Evolutionary conservation across 2,113 vertebrate genomes (phyloP), one percentile per base, ranked within the genome.

Genomic region (Lepus europaeus): DNA sequence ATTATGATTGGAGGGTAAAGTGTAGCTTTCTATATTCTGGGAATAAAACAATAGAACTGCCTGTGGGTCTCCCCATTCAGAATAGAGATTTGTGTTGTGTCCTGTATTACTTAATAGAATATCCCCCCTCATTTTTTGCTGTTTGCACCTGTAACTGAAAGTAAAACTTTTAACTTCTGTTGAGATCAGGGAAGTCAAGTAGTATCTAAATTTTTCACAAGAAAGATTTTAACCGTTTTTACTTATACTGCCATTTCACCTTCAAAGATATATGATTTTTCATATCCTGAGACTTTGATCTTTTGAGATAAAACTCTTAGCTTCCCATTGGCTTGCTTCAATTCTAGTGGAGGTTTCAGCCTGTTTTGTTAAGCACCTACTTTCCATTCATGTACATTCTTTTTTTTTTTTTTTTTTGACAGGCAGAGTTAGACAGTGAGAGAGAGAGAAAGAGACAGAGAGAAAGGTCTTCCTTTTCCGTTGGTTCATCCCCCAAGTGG

Each of bases 251-350:
- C 63, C 9, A 90, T 61, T 4, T 91, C 51, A 81, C 56, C 39
- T 82, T 87, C 59, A 90, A 77, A 59, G 14, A 77, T 79, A 85
- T 6, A 23, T 79, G 25, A 9, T 84, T 87, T 92, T 94, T 36
- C 5, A 64, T 90, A 74, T 83, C 3, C 25, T 70, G 49, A 64
- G n/a, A 79, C 5, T 29, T 61, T 53, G 53, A 25, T 5, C 11
- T 66, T 84, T 89, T 59, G 29, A 79, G 22, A 61, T 79, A 93
- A 56, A 93, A 78, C 7, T 53, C 3, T n/a, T 22, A 93, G 27
- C 14, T 92, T 92, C 13, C 19, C 70, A n/a, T 36, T 84, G 45
- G 27, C 27, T 82, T 87, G 29, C 5, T 91, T 77, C 31, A 81
- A 20, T 79, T 90, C 31, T n/a, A 2, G 14, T 82, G 51, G 82